A percentile compares a stretch with the other conserved stretches of the same genome.
Evolutionary conservation across 2,113 vertebrate species (phyloP).

Genomic region (Bettongia penicillata): DNA sequence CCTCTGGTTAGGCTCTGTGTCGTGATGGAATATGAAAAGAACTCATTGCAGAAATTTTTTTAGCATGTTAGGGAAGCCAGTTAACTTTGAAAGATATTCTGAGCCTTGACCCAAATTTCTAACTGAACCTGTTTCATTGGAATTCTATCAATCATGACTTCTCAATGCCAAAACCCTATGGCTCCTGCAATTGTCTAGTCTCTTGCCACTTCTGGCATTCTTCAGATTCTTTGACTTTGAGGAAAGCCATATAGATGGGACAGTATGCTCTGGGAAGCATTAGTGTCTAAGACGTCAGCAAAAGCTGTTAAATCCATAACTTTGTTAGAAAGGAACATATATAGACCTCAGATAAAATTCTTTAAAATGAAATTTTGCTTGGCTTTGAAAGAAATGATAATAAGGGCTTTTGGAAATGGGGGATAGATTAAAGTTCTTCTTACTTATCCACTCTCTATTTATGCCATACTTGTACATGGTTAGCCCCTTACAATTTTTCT

Average conservation of each 20-base stretch:
- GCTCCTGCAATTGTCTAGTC: not conserved
- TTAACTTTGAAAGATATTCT: not conserved
- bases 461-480: not conserved
- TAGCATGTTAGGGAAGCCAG: not conserved
- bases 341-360: not conserved
- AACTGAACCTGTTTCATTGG: not conserved
- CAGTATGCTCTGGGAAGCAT: not conserved
- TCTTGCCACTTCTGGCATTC: not conserved
- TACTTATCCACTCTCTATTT: not conserved
- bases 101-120: not conserved
- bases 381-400: not conserved
- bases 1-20: not conserved
- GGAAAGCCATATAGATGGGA: not conserved
- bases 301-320: not conserved
- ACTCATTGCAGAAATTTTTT: not conserved
- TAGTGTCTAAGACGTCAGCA: not conserved
- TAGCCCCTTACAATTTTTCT: not conserved
- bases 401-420: not conserved
- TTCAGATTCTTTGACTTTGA: too few species aligned
- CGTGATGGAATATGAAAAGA: not conserved
- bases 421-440: not conserved
- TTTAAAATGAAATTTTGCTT: not conserved
- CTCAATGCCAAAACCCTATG: not conserved
- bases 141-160: not conserved
- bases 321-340: not conserved